Evolutionary conservation across 1,140 invertebrate species (phyloP).

Genomic region (Oreohelix idahoensis): DNA sequence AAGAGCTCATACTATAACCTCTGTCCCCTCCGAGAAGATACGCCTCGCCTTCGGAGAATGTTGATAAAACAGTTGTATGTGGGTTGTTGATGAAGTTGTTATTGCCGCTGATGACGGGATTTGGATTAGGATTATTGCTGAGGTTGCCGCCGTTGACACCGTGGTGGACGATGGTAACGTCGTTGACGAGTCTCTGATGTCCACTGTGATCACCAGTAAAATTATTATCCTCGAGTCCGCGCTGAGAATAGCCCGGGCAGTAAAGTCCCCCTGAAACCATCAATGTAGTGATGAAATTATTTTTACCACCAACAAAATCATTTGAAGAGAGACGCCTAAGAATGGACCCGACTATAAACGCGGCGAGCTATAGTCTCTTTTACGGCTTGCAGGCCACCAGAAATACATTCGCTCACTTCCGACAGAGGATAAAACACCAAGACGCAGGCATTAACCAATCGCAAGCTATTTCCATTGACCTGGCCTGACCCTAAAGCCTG

Average conservation of each 20-base stretch:
- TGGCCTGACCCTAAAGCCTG: conserved; percentile 21
- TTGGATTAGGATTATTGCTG: conserved; percentile 18
- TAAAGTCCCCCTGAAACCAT: conserved; percentile 32
- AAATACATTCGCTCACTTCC: conserved; percentile 18
- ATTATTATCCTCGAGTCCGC: conserved; percentile 17
- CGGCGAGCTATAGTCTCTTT: conserved; percentile 15
- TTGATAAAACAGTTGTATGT: not conserved
- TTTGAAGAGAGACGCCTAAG: conserved; percentile 25
- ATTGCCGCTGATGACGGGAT: conserved; percentile 5
- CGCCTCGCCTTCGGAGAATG: not conserved
- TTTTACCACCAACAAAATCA: conserved; percentile 33
- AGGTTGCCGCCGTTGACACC: not conserved
- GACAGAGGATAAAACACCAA: conserved; percentile 26
- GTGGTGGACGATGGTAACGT: conserved; percentile 6
- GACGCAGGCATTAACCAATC: conserved; percentile 22
- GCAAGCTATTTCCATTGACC: conserved; percentile 12
- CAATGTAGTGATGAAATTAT: conserved; percentile 22
- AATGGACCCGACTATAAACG: conserved; percentile 27
- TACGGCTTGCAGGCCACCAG: conserved; percentile 12
- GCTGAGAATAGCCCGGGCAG: conserved; percentile 30
- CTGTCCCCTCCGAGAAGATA: conserved; percentile 16
- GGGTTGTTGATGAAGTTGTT: conserved; percentile 5
- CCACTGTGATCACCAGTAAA: not conserved
- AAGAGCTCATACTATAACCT: conserved; percentile 46
- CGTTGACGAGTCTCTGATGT: conserved; percentile 14